Percentiles rank a stretch among this genome's conserved stretches.
These are phyloP conservation scores for Drosophila diplacantha DNA, from an alignment of 2,888 invertebrate species.

Conservation along the genomic window DNA sequence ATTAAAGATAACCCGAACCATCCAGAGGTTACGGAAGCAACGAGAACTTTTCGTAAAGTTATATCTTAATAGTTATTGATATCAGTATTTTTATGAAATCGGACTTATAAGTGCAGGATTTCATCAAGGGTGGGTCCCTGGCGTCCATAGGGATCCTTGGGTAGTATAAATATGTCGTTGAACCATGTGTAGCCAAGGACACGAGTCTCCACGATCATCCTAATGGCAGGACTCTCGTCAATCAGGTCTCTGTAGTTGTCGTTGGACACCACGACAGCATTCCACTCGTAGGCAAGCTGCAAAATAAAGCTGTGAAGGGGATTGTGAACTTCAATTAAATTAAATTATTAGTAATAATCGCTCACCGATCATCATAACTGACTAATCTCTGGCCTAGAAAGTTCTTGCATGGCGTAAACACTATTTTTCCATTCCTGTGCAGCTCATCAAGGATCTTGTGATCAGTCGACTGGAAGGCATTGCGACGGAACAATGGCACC, in stretches of 20 bases:
- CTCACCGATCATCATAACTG: constrained; percentile 85
- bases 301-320: constrained; percentile 82
- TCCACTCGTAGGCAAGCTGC: constrained; percentile 84
- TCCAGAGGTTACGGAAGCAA: not conserved
- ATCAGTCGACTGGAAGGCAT: constrained; percentile 79
- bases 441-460: constrained; percentile 81
- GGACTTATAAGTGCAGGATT: constrained; percentile 79
- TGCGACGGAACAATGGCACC: constrained; percentile 84
- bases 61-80: no score
- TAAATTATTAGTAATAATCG: not conserved
- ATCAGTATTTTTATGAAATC: not conserved
- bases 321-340: no score
- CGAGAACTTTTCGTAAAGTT: not conserved
- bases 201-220: constrained; percentile 82
- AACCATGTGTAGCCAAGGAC: constrained; percentile 89
- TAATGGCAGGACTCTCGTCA: constrained; percentile 82
- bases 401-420: constrained; percentile 86
- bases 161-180: constrained; percentile 88
- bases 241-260: constrained; percentile 87
- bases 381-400: constrained; percentile 80
- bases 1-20: not conserved
- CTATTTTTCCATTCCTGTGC: constrained; percentile 81
- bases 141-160: constrained; percentile 87
- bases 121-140: constrained; percentile 83
- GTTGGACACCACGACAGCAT: constrained; percentile 85